Conservation (phyloP, 2,888 invertebrate genomes). For the Tribolium freemani region DNA sequence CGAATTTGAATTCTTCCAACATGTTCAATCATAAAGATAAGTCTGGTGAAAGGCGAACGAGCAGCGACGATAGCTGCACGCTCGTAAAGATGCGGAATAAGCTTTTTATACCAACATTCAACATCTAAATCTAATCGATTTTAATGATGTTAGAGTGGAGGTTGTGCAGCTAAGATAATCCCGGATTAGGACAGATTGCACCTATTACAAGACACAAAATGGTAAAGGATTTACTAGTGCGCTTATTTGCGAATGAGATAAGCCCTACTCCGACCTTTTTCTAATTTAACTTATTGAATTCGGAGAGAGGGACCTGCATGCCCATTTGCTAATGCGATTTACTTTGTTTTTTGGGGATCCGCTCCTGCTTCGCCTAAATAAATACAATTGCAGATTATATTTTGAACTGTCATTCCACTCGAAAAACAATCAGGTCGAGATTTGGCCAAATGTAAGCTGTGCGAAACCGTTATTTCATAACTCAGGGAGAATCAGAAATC, state of each 20-base stretch:
- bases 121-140: conserved; percentile 54
- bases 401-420: conserved; percentile 23
- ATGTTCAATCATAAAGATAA: conserved; percentile 47
- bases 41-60: conserved; percentile 39
- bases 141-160: conserved; percentile 52
- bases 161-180: conserved; percentile 55
- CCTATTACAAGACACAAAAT: conserved; percentile 55
- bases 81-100: conserved; percentile 46
- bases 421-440: conserved; percentile 25
- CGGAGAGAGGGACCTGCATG: conserved; percentile 16
- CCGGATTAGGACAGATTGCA: conserved; percentile 55
- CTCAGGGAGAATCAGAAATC: background rate
- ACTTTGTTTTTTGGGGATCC: conserved; percentile 32
- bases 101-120: conserved; percentile 51
- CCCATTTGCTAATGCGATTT: conserved; percentile 41
- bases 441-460: conserved; percentile 17
- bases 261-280: conserved; percentile 34
- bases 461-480: conserved; percentile 2
- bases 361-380: conserved; percentile 20
- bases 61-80: conserved; percentile 33
- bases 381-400: conserved; percentile 30
- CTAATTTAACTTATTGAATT: conserved; percentile 45
- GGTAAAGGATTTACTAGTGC: conserved; percentile 48
- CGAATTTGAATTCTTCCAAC: conserved; percentile 45
- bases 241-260: conserved; percentile 49